These are phyloP conservation scores for Blomia tropicalis DNA, from an alignment of 2,888 invertebrate genomes.

Conservation along the genomic window DNA sequence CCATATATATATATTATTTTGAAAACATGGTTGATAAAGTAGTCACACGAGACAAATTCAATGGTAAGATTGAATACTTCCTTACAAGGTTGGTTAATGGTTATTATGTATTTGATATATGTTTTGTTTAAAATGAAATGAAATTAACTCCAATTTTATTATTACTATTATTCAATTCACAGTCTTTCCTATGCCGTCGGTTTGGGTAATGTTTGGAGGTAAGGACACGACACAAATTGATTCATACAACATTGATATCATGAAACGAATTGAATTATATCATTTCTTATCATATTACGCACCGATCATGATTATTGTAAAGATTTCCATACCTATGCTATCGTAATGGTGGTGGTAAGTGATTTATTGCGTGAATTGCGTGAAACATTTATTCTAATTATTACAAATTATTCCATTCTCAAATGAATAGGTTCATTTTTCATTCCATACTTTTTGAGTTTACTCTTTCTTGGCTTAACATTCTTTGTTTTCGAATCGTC, in stretches of 20 bases:
- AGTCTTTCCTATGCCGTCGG: constrained; percentile 19
- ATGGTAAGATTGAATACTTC: constrained; percentile 22
- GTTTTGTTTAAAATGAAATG: background rate
- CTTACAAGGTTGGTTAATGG: constrained; percentile 7
- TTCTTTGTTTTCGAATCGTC: constrained; percentile 20
- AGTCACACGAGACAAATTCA: constrained; percentile 27
- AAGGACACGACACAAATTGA: no score
- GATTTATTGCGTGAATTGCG: background rate
- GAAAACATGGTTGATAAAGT: no score
- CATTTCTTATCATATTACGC: background rate
- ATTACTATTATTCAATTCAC: no score
- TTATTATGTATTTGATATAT: background rate
- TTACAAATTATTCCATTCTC: background rate
- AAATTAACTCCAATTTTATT: background rate
- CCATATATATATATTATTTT: no score
- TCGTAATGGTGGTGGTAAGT: background rate
- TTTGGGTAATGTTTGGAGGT: constrained; percentile 22
- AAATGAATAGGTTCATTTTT: constrained; percentile 15
- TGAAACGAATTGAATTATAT: no score
- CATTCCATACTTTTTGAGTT: constrained; percentile 13
- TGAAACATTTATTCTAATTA: background rate
- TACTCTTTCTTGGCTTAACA: constrained; percentile 17
- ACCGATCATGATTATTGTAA: background rate
- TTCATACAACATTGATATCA: no score
- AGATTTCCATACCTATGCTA: constrained; percentile 12